Conservation (phyloP, 2,888 invertebrate species). For the Lasioglossum morio region DNA sequence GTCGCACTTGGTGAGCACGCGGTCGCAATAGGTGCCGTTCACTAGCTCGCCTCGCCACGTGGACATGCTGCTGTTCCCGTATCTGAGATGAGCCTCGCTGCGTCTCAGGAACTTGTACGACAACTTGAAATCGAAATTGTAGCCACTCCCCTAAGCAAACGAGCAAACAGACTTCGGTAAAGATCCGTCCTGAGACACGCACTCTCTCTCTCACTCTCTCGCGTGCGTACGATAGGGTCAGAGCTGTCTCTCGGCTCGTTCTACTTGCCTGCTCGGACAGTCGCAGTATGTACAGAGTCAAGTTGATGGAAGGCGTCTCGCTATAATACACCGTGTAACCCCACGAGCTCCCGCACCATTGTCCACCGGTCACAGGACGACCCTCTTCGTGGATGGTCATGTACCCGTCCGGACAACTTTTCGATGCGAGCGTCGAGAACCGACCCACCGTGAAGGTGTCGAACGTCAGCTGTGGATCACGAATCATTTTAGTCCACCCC, state of each 20-base stretch:
- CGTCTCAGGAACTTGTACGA: constrained; percentile 93
- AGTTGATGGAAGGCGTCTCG: constrained; percentile 91
- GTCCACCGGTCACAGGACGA: constrained; percentile 90
- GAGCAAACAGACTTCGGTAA: not conserved
- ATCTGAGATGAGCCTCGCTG: constrained; percentile 91
- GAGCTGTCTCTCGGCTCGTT: not conserved
- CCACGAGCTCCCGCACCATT: constrained; percentile 94
- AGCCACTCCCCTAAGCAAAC: constrained; percentile 88
- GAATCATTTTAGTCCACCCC: not conserved
- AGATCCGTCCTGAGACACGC: not conserved
- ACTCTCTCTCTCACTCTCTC: constrained; percentile 35
- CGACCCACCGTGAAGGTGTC: constrained; percentile 94
- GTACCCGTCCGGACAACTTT: constrained; percentile 93
- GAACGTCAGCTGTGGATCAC: constrained; percentile 89
- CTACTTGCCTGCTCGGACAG: constrained; percentile 89
- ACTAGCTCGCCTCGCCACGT: constrained; percentile 92
- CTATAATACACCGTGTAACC: constrained; percentile 94
- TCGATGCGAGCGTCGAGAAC: constrained; percentile 91
- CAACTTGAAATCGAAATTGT: constrained; percentile 93
- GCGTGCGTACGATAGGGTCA: not conserved
- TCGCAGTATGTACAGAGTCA: constrained; percentile 89
- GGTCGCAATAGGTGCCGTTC: constrained; percentile 92
- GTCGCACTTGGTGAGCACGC: constrained; percentile 92
- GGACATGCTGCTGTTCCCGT: constrained; percentile 90
- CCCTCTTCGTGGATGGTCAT: constrained; percentile 91